phyloP scores from a whole-genome alignment of 2,888 invertebrate species.

The Chrysolina oricalcia region DNA sequence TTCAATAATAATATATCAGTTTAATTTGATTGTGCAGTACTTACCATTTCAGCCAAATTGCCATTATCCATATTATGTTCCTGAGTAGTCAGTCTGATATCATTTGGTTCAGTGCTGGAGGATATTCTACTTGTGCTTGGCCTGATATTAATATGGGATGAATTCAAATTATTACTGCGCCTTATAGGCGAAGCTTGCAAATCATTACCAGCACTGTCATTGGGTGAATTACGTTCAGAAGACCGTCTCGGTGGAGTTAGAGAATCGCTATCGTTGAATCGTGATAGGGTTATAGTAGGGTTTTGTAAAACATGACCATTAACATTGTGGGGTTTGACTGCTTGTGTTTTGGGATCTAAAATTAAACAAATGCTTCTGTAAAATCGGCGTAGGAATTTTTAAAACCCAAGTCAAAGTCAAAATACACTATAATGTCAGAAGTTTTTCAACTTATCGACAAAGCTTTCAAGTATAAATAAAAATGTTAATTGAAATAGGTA shows the following conservation, averaged over 20 bases:
- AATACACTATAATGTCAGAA: no score
- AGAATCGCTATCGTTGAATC: conserved; percentile 37
- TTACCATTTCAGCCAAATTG: neutral
- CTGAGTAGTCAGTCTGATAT: neutral
- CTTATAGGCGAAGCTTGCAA: neutral
- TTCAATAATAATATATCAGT: neutral
- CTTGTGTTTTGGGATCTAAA: conserved; percentile 36
- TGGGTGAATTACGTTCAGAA: neutral
- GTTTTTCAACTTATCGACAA: no score
- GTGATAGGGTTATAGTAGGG: conserved; percentile 46
- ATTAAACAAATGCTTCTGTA: neutral
- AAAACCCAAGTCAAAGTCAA: neutral
- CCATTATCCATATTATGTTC: neutral
- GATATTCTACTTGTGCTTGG: conserved; percentile 18
- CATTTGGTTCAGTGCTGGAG: neutral
- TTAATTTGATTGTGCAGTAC: neutral
- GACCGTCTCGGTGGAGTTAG: conserved; percentile 16
- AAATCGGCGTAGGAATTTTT: neutral
- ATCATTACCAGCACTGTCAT: neutral
- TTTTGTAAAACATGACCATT: conserved; percentile 49
- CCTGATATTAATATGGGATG: neutral
- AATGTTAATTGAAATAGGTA: no score
- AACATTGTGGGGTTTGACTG: conserved; percentile 49
- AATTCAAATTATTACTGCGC: neutral
- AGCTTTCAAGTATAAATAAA: no score